phyloP scores from a whole-genome alignment of 2,797 vertebrate species.

The Crypturellus tataupa region DNA sequence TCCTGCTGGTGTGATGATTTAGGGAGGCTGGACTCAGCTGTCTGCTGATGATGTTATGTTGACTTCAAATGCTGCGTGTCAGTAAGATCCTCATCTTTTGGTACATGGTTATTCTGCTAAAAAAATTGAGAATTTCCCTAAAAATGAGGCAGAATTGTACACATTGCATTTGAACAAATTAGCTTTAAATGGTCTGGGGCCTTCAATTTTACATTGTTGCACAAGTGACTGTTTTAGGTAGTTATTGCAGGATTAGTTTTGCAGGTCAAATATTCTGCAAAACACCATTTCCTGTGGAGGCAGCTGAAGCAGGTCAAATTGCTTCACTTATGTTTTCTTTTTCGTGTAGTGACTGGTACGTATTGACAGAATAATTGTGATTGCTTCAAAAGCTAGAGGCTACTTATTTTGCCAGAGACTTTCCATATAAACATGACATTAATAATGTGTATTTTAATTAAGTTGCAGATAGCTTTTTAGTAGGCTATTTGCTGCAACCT shows the following conservation, averaged over 20 bases:
- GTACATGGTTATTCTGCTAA: background rate
- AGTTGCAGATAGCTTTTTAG: slow-evolving; percentile 59
- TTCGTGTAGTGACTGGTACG: background rate
- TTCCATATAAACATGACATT: slow-evolving; percentile 67
- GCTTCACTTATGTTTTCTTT: slow-evolving; percentile 48
- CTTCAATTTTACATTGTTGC: background rate
- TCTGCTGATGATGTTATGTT: background rate
- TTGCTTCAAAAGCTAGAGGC: slow-evolving; percentile 66
- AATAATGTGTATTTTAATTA: slow-evolving; percentile 76
- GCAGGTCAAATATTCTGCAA: background rate
- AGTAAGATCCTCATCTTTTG: background rate
- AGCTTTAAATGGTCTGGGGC: background rate
- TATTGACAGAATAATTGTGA: slow-evolving; percentile 67
- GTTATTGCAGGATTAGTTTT: slow-evolving; percentile 18
- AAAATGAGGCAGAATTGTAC: background rate
- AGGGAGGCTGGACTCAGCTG: background rate
- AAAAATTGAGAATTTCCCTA: background rate
- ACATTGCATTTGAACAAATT: background rate
- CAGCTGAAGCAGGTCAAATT: slow-evolving; percentile 34
- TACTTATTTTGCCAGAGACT: slow-evolving; percentile 67
- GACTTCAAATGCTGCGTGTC: background rate
- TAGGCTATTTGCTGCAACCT: slow-evolving; percentile 38
- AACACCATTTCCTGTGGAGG: background rate
- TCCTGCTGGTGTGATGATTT: background rate
- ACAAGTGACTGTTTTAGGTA: background rate